Evolutionary conservation across 1,140 invertebrate species (phyloP).

Genomic region (Drosophila nigrodunni): DNA sequence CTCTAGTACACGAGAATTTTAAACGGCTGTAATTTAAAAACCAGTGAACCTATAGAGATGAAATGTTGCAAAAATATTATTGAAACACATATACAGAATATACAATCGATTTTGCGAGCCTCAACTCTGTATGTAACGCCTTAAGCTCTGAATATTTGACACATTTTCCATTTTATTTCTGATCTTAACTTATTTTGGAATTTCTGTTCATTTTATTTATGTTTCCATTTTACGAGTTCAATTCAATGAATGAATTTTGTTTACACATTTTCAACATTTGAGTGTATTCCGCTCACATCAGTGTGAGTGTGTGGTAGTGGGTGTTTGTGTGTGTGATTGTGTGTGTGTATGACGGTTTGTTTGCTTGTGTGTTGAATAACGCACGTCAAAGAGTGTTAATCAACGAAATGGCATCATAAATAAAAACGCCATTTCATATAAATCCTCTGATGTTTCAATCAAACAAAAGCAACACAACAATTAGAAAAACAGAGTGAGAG

Average conservation of each 20-base stretch:
- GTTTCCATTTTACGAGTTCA: constrained; percentile 17
- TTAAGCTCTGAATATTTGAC: neutral
- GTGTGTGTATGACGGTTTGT: neutral
- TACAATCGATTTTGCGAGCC: too few species aligned
- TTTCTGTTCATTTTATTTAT: neutral
- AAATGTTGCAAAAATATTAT: too few species aligned
- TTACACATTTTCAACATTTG: constrained; percentile 21
- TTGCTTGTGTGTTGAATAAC: constrained; percentile 10
- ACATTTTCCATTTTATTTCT: neutral
- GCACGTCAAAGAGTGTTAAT: constrained; percentile 76
- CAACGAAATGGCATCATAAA: constrained; percentile 82
- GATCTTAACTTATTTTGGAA: neutral
- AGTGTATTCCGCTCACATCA: neutral
- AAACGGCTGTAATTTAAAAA: too few species aligned
- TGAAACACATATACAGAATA: too few species aligned
- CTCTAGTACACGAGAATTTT: too few species aligned
- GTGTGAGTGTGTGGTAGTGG: constrained; percentile 3
- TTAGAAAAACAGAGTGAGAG: constrained; percentile 14
- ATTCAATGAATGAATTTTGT: constrained; percentile 35
- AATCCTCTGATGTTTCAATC: constrained; percentile 79
- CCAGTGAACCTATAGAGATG: too few species aligned
- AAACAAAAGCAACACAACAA: constrained; percentile 62
- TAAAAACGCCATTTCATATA: constrained; percentile 80
- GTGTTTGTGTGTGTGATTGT: constrained; percentile 1
- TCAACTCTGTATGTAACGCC: too few species aligned